Evolutionary conservation across 2,797 vertebrate species (phyloP), one percentile per base, ranked within the genome.

Genomic region (Gymnoscopelus braueri): DNA sequence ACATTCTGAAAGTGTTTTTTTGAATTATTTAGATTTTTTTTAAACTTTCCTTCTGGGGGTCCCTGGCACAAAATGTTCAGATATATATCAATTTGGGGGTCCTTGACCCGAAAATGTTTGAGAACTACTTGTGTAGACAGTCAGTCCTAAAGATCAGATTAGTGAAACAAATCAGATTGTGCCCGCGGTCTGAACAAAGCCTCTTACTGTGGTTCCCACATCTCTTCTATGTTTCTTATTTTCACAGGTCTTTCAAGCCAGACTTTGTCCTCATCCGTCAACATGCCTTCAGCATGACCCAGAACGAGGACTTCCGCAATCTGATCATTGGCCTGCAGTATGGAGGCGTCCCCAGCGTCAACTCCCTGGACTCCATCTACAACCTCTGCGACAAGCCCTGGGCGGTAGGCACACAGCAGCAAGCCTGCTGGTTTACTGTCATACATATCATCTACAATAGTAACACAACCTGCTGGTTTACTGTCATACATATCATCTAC

Each of bases 311-410:
- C 65, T 99, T 98, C 85, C 96, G 98, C 35, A 97, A 96, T 86
- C 82, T 99, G 67, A 87, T 99, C 85, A 98, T 99, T 1, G 98
- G 97, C 3, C 91, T 99, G 91, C 97, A 99, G 87, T 99, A 98
- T 0, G 97, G 96, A 3, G 96, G 95, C 3, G 84, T 98, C 23
- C 95, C 95, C 13, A 95, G 96, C 66, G 89, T 97, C 89, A 99
- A 99, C 93, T 96, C 98, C 0, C 90, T 99, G 23, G 95, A 97
- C 63, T 97, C 98, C 29, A 95, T 98, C 90, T 99, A 96, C 89
- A 99, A 98, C 91, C 95, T 99, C 83, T 98, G 97, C 55, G 98
- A 99, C 94, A 99, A 99, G 82, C 98, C 98, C 0, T 99, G 97
- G 98, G 97, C 96, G 93, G 98, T 98, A 93, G 89, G 97, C 67